Evolutionary conservation across 2,113 vertebrate genomes (phyloP).

Genomic region (Thermophis baileyi): DNA sequence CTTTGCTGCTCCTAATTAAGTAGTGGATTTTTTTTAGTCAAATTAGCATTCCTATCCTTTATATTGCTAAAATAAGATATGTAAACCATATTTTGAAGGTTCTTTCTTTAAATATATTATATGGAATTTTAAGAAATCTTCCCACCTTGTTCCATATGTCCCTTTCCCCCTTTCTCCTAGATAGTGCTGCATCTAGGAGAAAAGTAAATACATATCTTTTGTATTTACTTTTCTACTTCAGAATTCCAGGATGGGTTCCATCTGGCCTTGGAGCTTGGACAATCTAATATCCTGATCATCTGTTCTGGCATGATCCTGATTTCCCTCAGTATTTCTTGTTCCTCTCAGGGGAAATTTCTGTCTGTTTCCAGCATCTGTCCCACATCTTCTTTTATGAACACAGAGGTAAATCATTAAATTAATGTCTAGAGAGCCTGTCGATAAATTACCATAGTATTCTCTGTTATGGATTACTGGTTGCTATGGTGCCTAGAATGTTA

Average conservation of each 20-base stretch:
- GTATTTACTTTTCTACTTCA: conserved; percentile 27
- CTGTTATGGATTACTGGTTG: conserved; percentile 37
- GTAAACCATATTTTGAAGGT: conserved; percentile 9
- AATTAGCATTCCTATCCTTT: conserved; percentile 11
- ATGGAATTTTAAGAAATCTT: background rate
- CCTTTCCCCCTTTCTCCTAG: background rate
- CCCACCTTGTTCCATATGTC: background rate
- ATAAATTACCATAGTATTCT: conserved; percentile 42
- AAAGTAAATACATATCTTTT: background rate
- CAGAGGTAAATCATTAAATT: conserved; percentile 57
- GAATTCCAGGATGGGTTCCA: conserved; percentile 33
- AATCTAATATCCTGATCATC: conserved; percentile 58
- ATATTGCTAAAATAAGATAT: conserved; percentile 10
- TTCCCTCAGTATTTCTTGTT: conserved; percentile 56
- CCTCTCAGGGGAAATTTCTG: conserved; percentile 47
- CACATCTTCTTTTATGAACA: conserved; percentile 49
- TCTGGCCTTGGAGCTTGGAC: conserved; percentile 29
- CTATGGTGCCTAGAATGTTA: conserved; percentile 36
- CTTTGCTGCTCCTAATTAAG: conserved; percentile 16
- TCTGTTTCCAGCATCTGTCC: conserved; percentile 59
- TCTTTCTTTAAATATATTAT: background rate
- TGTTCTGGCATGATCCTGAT: conserved; percentile 49
- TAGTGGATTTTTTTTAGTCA: conserved; percentile 5
- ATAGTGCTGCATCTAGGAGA: background rate
- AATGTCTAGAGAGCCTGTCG: conserved; percentile 38